phyloP scores from a whole-genome alignment of 1,140 invertebrate genomes.

The Parapsyche elsis region DNA sequence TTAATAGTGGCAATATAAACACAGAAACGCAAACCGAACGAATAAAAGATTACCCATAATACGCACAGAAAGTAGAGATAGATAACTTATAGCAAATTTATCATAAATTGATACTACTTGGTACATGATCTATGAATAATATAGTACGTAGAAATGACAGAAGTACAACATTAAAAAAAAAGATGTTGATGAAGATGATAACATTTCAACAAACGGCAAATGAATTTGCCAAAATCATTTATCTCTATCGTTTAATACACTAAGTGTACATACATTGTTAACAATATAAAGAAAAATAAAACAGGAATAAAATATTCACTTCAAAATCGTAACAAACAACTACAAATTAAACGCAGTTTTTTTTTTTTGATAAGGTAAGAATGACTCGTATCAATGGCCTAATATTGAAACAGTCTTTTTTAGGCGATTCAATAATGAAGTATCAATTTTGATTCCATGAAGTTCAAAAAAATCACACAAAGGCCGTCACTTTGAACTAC shows the following conservation, averaged over 20 bases:
- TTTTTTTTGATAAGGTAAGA: slow-evolving; percentile 42
- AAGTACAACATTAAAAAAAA: slow-evolving; percentile 9
- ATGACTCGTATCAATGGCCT: slow-evolving; percentile 49
- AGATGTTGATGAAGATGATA: slow-evolving; percentile 7
- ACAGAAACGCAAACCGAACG: not conserved
- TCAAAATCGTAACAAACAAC: slow-evolving; percentile 55
- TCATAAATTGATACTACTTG: slow-evolving; percentile 11
- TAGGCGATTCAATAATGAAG: slow-evolving; percentile 48
- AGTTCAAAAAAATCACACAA: slow-evolving; percentile 50
- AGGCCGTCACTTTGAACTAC: slow-evolving; percentile 52
- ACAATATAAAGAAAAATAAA: slow-evolving; percentile 55
- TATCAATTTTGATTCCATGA: slow-evolving; percentile 6
- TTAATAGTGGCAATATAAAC: not conserved
- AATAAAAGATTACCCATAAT: not conserved
- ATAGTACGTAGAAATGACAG: slow-evolving; percentile 27
- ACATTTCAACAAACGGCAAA: slow-evolving; percentile 37
- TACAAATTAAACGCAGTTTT: slow-evolving; percentile 49
- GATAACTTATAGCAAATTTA: slow-evolving; percentile 16
- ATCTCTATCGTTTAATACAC: slow-evolving; percentile 33
- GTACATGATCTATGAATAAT: slow-evolving; percentile 22
- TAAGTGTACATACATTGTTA: slow-evolving; percentile 50
- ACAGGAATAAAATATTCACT: slow-evolving; percentile 56
- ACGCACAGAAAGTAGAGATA: not conserved
- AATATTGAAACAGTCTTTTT: slow-evolving; percentile 53
- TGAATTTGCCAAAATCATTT: slow-evolving; percentile 31